A percentile compares a stretch with the other conserved stretches of the same genome.
phyloP scores from a whole-genome alignment of 1,140 invertebrate species.

The Eurosta solidaginis region DNA sequence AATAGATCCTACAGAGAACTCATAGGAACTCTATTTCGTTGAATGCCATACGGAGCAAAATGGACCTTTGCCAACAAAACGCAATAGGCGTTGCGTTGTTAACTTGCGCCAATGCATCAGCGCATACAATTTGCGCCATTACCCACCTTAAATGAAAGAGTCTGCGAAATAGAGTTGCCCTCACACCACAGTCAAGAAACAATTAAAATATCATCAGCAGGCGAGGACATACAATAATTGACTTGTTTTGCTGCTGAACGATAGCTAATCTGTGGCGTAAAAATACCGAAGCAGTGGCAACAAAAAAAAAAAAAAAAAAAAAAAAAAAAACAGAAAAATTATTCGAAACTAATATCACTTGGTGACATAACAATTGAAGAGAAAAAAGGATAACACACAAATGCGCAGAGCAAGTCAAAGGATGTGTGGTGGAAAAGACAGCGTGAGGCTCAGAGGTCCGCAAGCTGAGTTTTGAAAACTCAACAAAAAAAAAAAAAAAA shows the following conservation, averaged over 20 bases:
- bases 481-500: neutral
- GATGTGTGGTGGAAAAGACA: neutral
- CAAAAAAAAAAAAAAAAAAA: neutral
- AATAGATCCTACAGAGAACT: too few species aligned
- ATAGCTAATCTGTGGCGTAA: slow-evolving; percentile 3
- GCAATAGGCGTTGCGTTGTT: too few species aligned
- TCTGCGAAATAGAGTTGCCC: neutral
- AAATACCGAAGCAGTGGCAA: neutral
- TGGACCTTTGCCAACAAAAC: too few species aligned
- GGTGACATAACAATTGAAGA: slow-evolving; percentile 16
- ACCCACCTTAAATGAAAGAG: too few species aligned
- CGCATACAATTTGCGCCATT: too few species aligned
- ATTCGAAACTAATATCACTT: neutral
- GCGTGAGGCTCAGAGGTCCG: neutral
- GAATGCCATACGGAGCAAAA: too few species aligned
- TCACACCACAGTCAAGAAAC: neutral
- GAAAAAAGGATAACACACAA: neutral
- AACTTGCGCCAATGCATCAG: too few species aligned
- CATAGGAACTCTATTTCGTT: too few species aligned
- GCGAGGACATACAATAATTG: neutral
- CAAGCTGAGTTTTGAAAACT: neutral
- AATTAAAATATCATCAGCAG: slow-evolving; percentile 17
- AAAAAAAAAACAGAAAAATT: neutral
- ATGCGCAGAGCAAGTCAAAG: neutral
- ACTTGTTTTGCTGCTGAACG: slow-evolving; percentile 13